Base-by-base conservation (phyloP, 2,113 vertebrate species). In the Dromaius novaehollandiae region DNA sequence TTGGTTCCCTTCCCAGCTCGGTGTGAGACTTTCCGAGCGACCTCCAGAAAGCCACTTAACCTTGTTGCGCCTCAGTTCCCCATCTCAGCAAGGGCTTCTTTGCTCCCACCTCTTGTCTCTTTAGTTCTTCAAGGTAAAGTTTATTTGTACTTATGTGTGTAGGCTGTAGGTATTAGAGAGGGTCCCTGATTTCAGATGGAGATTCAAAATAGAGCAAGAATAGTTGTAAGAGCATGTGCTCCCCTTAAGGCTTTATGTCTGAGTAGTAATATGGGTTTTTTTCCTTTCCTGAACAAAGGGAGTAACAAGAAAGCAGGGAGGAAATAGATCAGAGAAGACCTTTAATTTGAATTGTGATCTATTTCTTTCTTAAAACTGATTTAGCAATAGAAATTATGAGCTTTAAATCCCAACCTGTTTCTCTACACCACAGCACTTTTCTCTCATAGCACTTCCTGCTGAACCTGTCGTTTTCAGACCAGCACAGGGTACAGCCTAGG, bases 31-130 rank as follows among this genome's bases (percentile, higher is more conserved):
- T 91, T 63, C 71, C 3, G 1, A 87, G 75, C 0, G 36, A 96
- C 95, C 86, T 92, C 94, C 89, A 96, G 84, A 95, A 91, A 95
- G 90, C 32, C 84, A 82, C 58, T 96, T 96, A 92, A 96, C 96
- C 92, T 96, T 95, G 86, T 11, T 92, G 92, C 1, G 4, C 81
- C 91, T 94, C 28, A 0, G 44, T 63, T 95, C 84, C 81, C 82
- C 82, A 68, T 22, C 70, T 77, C 84, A 66, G 65, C 30, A 17
- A 46, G 7, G 2, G 18, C 34, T 95, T 82, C 93, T 21, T 64
- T 93, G 66, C 93, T 75, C 36, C 40, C 50, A 58, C 15, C 22
- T 36, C 58, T 63, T 68, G 32, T 87, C 60, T 16, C 22, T 77
- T 91, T 60, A 20, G 40, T 74, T 91, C 71, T 86, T 82, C 55